Conservation (phyloP, 2,113 vertebrate genomes). For the Pseudonaja textilis region DNA sequence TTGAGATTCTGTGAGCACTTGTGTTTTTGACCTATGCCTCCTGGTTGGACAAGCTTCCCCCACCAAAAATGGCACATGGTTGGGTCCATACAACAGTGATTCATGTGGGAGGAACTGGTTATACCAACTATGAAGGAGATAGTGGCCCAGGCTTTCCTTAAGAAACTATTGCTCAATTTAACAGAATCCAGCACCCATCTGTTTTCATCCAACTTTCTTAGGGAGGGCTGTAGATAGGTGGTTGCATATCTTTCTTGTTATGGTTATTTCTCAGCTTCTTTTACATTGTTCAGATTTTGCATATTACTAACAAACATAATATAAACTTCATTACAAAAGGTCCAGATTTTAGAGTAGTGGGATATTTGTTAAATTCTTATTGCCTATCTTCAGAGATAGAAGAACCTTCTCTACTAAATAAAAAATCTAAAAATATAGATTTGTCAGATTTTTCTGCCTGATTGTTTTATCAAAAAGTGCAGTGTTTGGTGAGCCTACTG, state of each 20-base stretch:
- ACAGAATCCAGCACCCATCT: neutral
- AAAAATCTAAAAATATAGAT: neutral
- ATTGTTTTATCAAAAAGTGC: neutral
- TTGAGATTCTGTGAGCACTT: neutral
- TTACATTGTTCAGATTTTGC: neutral
- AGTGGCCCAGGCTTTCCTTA: neutral
- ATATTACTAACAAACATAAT: neutral
- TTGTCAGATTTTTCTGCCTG: neutral
- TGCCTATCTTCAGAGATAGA: neutral
- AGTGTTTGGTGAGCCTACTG: neutral
- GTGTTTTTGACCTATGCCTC: neutral
- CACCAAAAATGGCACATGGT: neutral
- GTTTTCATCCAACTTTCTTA: neutral
- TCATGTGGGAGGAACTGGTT: neutral
- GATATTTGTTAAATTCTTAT: neutral
- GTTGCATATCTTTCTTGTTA: neutral
- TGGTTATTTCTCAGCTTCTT: neutral
- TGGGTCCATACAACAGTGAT: neutral
- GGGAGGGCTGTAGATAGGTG: neutral
- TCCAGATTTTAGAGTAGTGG: neutral
- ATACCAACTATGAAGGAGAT: neutral
- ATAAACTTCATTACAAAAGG: neutral
- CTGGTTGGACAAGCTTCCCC: neutral
- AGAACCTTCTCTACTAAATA: neutral
- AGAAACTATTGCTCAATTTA: neutral